Evolutionary conservation across 2,113 vertebrate species (phyloP).

Genomic region (Sylvia atricapilla): DNA sequence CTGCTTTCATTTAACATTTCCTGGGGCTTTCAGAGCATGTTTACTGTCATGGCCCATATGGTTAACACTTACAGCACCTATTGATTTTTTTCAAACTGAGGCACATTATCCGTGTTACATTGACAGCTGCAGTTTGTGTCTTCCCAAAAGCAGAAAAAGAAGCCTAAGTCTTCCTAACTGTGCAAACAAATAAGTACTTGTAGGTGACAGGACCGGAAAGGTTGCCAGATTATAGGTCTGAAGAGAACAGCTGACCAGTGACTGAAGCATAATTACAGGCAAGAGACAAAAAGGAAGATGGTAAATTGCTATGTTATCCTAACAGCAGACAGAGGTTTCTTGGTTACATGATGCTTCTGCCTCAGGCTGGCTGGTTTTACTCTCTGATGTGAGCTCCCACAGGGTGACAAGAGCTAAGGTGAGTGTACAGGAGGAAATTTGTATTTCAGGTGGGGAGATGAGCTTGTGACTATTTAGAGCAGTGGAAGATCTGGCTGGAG

Average conservation of each 20-base stretch:
- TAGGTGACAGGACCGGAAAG: not conserved
- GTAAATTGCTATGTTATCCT: slow-evolving; percentile 21
- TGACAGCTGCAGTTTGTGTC: not conserved
- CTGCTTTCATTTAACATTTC: not conserved
- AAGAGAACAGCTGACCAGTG: not conserved
- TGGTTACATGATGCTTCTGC: not conserved
- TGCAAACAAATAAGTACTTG: slow-evolving; percentile 7
- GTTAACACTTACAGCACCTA: not conserved
- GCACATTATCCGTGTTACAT: rapidly evolving
- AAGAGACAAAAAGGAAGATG: not conserved
- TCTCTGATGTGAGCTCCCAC: not conserved
- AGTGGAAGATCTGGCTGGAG: not conserved
- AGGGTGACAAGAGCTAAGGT: not conserved
- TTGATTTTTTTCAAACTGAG: not conserved
- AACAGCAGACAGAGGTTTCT: not conserved
- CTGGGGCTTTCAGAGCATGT: not conserved
- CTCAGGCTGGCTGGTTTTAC: not conserved
- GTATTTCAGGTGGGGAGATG: not conserved
- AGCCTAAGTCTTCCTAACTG: not conserved
- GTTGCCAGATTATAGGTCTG: slow-evolving; percentile 24
- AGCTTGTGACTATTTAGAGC: not conserved
- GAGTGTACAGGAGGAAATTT: not conserved
- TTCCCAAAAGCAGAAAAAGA: not conserved
- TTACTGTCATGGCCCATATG: not conserved
- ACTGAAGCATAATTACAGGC: slow-evolving; percentile 50